phyloP scores from a whole-genome alignment of 92 coral and sea anemone genomes.

The Zoanthus solanderi region DNA sequence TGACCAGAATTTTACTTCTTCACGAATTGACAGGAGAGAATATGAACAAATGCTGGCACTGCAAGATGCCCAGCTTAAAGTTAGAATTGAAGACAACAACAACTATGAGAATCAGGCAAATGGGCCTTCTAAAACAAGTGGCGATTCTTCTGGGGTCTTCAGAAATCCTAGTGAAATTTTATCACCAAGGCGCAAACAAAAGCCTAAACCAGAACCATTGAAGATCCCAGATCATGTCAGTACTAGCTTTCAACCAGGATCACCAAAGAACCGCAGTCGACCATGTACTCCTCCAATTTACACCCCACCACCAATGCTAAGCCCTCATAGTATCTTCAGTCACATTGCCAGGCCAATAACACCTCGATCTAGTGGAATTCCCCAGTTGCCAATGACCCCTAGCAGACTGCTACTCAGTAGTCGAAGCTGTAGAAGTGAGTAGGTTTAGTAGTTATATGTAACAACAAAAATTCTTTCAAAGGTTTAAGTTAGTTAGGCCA shows the following conservation, averaged over 20 bases:
- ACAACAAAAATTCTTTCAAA: too few relatives aligned
- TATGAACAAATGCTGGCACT: slow-evolving; percentile 49
- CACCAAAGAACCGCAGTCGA: slow-evolving; percentile 72
- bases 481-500: too few relatives aligned
- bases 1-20: slow-evolving; percentile 32
- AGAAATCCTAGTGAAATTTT: slow-evolving; percentile 88
- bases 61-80: slow-evolving; percentile 21
- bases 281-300: slow-evolving; percentile 93
- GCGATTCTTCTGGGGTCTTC: slow-evolving; percentile 68
- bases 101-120: slow-evolving; percentile 51
- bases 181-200: slow-evolving; percentile 86
- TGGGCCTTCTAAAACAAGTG: slow-evolving; percentile 46
- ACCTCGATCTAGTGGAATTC: slow-evolving; percentile 81
- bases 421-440: slow-evolving; percentile 94
- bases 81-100: slow-evolving; percentile 39
- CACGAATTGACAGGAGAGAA: slow-evolving; percentile 48
- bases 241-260: slow-evolving; percentile 75
- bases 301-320: slow-evolving; percentile 99
- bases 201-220: slow-evolving; percentile 93
- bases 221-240: slow-evolving; percentile 88
- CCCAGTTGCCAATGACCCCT: slow-evolving; percentile 93
- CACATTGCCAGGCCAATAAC: slow-evolving; percentile 90
- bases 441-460: not conserved
- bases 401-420: slow-evolving; percentile 90
- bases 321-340: slow-evolving; percentile 92